Evolutionary conservation across 2,888 invertebrate species (phyloP).

Genomic region (Pheosia gnoma): DNA sequence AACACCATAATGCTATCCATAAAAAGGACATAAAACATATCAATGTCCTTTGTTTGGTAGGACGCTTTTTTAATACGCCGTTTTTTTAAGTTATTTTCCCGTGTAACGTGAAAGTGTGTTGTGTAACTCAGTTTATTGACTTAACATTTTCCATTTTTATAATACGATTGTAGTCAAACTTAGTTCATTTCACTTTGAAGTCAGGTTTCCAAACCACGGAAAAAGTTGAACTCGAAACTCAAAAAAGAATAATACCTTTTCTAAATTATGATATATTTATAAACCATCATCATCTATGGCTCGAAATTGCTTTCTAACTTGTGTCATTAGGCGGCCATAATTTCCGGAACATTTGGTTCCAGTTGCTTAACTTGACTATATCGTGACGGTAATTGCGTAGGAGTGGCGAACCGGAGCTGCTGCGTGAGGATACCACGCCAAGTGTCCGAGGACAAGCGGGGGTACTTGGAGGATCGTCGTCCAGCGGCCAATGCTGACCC

Average conservation of each 20-base stretch:
- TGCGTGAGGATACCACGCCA: conserved; percentile 97
- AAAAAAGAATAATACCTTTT: too few species aligned
- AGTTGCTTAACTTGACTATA: neutral
- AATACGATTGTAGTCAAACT: too few species aligned
- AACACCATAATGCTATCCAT: neutral
- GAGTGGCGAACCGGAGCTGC: conserved; percentile 96
- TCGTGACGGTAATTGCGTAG: conserved; percentile 62
- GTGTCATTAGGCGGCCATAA: conserved; percentile 10
- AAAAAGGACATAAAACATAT: neutral
- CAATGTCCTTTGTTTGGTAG: neutral
- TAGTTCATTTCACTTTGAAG: too few species aligned
- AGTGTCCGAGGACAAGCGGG: conserved; percentile 95
- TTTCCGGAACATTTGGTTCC: conserved; percentile 13
- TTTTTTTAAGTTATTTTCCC: too few species aligned
- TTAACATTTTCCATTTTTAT: too few species aligned
- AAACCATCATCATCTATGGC: too few species aligned
- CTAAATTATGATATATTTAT: too few species aligned
- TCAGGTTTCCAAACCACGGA: too few species aligned
- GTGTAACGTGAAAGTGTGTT: too few species aligned
- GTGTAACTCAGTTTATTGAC: too few species aligned
- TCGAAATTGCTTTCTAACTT: neutral
- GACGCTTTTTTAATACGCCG: too few species aligned
- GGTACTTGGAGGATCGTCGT: conserved; percentile 97
- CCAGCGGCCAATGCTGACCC: conserved; percentile 97
- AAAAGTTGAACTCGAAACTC: too few species aligned